Evolutionary conservation across 2,113 vertebrate genomes (phyloP).

Genomic region (Colistium nudipinnis): DNA sequence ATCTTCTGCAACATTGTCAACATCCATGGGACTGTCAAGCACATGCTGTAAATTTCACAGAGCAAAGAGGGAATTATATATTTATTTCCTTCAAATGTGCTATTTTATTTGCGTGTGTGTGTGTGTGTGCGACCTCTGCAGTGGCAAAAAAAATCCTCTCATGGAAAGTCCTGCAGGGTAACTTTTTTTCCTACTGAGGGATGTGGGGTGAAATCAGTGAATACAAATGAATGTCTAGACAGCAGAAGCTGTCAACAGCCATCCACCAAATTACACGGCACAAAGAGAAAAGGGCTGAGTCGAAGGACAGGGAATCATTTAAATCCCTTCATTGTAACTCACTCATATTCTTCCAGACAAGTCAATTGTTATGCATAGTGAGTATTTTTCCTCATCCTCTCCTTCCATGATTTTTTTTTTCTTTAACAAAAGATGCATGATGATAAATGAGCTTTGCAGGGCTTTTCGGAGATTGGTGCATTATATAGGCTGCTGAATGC

Average conservation of each 20-base stretch:
- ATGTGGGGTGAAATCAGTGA: conserved; percentile 66
- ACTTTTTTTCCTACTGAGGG: conserved; percentile 49
- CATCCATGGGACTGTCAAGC: conserved; percentile 19
- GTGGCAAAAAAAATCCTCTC: conserved; percentile 59
- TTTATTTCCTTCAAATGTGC: conserved; percentile 20
- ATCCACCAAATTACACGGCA: conserved; percentile 65
- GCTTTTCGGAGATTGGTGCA: conserved; percentile 9
- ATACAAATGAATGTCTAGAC: conserved; percentile 76
- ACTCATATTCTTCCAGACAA: conserved; percentile 41
- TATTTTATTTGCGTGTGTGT: conserved; percentile 35
- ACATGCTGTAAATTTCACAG: conserved; percentile 27
- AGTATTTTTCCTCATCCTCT: conserved; percentile 4
- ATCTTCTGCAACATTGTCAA: not conserved
- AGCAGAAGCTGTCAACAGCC: conserved; percentile 55
- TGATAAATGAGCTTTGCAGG: conserved; percentile 47
- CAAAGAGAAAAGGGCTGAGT: conserved; percentile 54
- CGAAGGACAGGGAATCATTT: conserved; percentile 58
- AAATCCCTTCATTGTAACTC: conserved; percentile 56
- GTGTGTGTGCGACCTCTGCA: conserved; percentile 38
- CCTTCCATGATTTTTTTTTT: conserved; percentile 8
- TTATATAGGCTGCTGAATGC: conserved; percentile 54
- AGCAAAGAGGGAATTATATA: conserved; percentile 14
- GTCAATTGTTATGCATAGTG: conserved; percentile 44
- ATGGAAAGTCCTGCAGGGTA: conserved; percentile 61
- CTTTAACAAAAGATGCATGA: conserved; percentile 35